Base-by-base conservation (phyloP, 1,140 invertebrate species). In the Glomeris maerens region DNA sequence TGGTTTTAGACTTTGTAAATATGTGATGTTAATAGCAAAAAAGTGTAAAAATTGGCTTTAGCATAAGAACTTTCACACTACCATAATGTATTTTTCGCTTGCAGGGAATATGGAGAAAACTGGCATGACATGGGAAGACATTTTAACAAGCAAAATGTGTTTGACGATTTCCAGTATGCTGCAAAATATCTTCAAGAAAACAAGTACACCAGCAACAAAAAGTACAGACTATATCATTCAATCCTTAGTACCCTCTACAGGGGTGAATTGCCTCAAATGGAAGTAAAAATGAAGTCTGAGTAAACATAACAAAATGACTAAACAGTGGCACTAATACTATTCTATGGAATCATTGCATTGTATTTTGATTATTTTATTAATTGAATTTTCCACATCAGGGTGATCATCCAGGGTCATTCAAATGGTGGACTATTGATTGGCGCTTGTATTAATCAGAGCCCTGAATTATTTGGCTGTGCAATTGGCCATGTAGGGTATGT, bases 381-480 rank as follows among this genome's bases (percentile, higher is more conserved):
- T 27, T 29, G 21, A 27, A 20, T 36, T 40, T 21, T 57, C 58
- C 27, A 44, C 65, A 46, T 14, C 38, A 67, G 71, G 50, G 59
- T 98, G 28, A 79, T 78, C 1, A 93, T 95, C 57, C 83, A 94
- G 66, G 95, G 95, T 42, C 89, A 81, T 27, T 97, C 92, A 42
- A 98, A 98, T 72, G 95, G 95, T 5, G 95, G 95, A 1, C 72
- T 99, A 23, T 69, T 98, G 13, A 83, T 97, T 2, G 91, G 83
- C 14, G 90, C 92, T 3, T 86, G 82, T 61, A 76, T 84, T 38
- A 97, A 98, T 74, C 94, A 98, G 70, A 74, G 89, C 45, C 95
- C 95, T 2, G 87, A 96, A 63, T 72, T 98, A 13, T 98, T 86
- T 71, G 90, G 87, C 25, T 87, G 85, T 58, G 87, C 80, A 27